Percentiles rank a stretch among this genome's conserved stretches.
phyloP scores from a whole-genome alignment of 2,888 invertebrate genomes.

The Xestia rhomboidea region DNA sequence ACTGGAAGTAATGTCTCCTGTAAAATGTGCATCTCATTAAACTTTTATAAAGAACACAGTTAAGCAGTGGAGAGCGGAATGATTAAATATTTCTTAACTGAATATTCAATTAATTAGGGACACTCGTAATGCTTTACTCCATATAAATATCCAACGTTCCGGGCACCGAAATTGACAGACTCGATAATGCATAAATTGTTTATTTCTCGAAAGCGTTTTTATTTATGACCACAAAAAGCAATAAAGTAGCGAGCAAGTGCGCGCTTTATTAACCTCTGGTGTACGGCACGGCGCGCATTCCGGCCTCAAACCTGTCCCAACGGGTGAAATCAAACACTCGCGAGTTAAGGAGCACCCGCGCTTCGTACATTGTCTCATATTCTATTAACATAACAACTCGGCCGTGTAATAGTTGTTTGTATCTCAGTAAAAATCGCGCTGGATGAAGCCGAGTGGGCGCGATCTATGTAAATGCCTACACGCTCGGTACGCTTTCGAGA shows the following conservation, averaged over 20 bases:
- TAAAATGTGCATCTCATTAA: constrained; percentile 45
- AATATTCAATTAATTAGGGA: constrained; percentile 60
- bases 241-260: constrained; percentile 88
- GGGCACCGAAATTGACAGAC: constrained; percentile 77
- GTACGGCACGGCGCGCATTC: constrained; percentile 74
- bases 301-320: constrained; percentile 79
- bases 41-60: constrained; percentile 39
- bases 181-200: constrained; percentile 83
- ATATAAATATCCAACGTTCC: constrained; percentile 67
- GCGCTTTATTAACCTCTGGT: constrained; percentile 87
- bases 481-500: constrained; percentile 86
- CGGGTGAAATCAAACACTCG: constrained; percentile 81
- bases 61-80: constrained; percentile 37
- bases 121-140: constrained; percentile 51
- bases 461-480: constrained; percentile 88
- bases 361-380: constrained; percentile 75
- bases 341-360: constrained; percentile 77
- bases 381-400: constrained; percentile 81
- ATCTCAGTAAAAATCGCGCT: constrained; percentile 83
- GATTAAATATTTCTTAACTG: constrained; percentile 60
- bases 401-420: constrained; percentile 84
- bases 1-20: constrained; percentile 15
- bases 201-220: constrained; percentile 83
- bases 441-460: constrained; percentile 83
- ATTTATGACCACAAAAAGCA: constrained; percentile 88